Conservation (phyloP, 2,113 vertebrate genomes). For the Catharus bicknelli region DNA sequence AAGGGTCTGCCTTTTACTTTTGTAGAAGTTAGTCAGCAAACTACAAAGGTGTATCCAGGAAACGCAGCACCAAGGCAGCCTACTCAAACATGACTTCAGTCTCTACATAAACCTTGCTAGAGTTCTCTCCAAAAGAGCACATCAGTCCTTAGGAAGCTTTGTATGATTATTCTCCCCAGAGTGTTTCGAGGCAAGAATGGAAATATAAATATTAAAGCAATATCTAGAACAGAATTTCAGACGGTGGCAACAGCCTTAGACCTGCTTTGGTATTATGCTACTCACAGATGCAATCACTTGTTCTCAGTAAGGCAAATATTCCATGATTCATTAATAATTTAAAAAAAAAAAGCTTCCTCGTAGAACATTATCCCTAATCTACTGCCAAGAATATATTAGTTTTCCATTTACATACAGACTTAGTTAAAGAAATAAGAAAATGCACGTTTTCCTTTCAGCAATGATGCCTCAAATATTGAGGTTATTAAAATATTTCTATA, state of each 20-base stretch:
- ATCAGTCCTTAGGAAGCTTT: neutral
- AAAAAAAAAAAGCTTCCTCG: neutral
- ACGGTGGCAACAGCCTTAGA: neutral
- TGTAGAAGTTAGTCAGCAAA: neutral
- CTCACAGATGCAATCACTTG: neutral
- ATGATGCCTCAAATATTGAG: neutral
- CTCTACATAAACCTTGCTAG: neutral
- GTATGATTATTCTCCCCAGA: neutral
- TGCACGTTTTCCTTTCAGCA: neutral
- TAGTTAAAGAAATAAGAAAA: neutral
- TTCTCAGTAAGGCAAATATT: neutral
- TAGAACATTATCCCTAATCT: neutral
- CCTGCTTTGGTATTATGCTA: neutral
- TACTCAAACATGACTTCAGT: neutral
- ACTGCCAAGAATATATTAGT: neutral
- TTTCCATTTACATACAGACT: neutral
- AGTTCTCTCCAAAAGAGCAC: neutral
- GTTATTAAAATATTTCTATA: neutral
- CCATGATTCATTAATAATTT: neutral
- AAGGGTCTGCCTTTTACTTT: neutral
- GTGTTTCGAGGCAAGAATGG: neutral
- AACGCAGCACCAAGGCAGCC: neutral
- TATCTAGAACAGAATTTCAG: neutral
- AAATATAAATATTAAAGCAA: neutral
- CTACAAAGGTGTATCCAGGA: neutral